phyloP scores from a whole-genome alignment of 1,140 invertebrate genomes.

The Lepidurus couesii region DNA sequence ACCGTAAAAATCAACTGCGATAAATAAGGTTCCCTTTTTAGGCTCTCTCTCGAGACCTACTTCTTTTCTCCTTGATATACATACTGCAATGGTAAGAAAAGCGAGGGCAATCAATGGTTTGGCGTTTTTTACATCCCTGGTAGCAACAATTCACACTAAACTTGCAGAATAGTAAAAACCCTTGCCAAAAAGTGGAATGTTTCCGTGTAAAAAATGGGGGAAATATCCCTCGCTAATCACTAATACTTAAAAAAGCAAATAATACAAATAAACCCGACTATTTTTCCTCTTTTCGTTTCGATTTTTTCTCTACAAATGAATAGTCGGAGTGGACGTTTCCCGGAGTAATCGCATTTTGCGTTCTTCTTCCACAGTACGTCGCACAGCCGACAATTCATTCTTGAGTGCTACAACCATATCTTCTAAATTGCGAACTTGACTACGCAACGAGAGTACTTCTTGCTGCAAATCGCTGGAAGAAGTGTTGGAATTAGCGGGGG shows the following conservation, averaged over 20 bases:
- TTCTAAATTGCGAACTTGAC: slow-evolving; percentile 26
- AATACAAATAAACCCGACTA: no score
- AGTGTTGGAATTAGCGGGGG: background rate
- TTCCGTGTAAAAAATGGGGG: background rate
- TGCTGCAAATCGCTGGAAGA: slow-evolving; percentile 23
- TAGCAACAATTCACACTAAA: background rate
- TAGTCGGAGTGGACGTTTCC: slow-evolving; percentile 13
- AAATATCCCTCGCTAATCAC: background rate
- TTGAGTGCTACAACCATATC: slow-evolving; percentile 24
- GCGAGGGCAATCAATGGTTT: background rate
- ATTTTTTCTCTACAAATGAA: background rate
- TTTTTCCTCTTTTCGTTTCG: no score
- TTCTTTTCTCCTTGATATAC: background rate
- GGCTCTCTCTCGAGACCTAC: background rate
- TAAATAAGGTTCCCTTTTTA: background rate
- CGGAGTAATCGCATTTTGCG: slow-evolving; percentile 7
- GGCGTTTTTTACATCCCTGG: background rate
- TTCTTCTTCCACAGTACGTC: background rate
- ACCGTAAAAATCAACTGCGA: background rate
- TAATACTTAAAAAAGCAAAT: background rate
- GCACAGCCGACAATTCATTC: slow-evolving; percentile 24
- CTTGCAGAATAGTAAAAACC: background rate
- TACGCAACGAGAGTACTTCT: slow-evolving; percentile 24
- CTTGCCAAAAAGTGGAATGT: background rate
- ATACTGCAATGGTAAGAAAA: background rate